Evolutionary conservation across 35 echinoderm and acorn worm genomes (phyloP).

Genomic region (Acanthaster planci): DNA sequence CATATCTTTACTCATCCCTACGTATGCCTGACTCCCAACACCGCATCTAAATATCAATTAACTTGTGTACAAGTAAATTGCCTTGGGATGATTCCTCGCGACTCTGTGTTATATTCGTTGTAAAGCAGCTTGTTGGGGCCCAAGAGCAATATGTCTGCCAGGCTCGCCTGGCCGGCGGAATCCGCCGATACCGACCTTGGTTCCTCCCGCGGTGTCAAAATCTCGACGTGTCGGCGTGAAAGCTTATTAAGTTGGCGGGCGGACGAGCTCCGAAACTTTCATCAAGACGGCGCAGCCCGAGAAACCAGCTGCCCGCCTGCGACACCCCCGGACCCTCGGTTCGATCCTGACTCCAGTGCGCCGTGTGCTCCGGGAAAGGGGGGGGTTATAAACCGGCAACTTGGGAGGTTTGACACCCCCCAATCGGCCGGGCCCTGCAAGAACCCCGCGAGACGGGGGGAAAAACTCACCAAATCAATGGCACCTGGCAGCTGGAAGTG

Average conservation of each 20-base stretch:
- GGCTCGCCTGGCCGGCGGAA: not conserved
- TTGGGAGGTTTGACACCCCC: conserved; percentile 28
- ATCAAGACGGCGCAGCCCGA: conserved; percentile 4
- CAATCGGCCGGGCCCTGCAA: not conserved
- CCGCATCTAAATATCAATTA: conserved; percentile 15
- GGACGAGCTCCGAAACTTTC: conserved; percentile 16
- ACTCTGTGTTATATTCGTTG: too few species aligned
- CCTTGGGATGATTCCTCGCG: not conserved
- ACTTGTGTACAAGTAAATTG: conserved; percentile 24
- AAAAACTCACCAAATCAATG: conserved; percentile 10
- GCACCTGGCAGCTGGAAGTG: conserved; percentile 24
- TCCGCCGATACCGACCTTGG: not conserved
- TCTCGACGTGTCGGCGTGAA: conserved; percentile 29
- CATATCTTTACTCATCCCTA: conserved; percentile 13
- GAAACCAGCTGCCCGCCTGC: conserved; percentile 24
- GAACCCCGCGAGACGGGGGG: conserved; percentile 13
- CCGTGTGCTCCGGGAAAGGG: conserved; percentile 10
- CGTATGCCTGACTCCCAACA: conserved; percentile 11
- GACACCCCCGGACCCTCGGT: conserved; percentile 15
- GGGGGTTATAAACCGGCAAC: not conserved
- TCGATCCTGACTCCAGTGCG: not conserved
- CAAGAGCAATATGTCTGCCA: too few species aligned
- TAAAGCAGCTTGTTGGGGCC: too few species aligned
- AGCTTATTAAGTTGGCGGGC: conserved; percentile 30
- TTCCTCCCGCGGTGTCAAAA: conserved; percentile 17